Percentiles rank a stretch among this genome's conserved stretches.
phyloP scores from a whole-genome alignment of 2,888 invertebrate species.

The Hemistola chrysoprasaria region DNA sequence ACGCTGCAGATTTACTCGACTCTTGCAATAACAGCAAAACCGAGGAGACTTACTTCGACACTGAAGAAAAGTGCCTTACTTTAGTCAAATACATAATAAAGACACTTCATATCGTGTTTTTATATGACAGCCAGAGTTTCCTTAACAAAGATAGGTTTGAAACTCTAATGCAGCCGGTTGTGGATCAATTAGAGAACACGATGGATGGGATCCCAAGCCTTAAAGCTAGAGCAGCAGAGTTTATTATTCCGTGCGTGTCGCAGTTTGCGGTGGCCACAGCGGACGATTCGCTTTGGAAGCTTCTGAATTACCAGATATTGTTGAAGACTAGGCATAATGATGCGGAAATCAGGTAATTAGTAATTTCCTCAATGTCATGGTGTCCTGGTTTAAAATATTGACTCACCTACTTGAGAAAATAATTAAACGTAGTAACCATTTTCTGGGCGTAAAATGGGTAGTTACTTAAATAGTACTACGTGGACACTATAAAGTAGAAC shows the following conservation, averaged over 20 bases:
- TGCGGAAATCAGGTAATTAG: constrained; percentile 83
- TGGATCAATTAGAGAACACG: constrained; percentile 93
- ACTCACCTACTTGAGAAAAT: no score
- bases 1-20: constrained; percentile 88
- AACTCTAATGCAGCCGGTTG: constrained; percentile 91
- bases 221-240: constrained; percentile 79
- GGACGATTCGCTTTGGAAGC: constrained; percentile 94
- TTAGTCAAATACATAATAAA: constrained; percentile 87
- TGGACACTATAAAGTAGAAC: no score
- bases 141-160: constrained; percentile 93
- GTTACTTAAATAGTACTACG: no score
- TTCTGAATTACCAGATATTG: constrained; percentile 93
- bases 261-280: constrained; percentile 91
- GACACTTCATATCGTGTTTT: constrained; percentile 89
- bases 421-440: no score
- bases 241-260: constrained; percentile 90
- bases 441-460: no score
- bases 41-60: constrained; percentile 74
- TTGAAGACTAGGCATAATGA: constrained; percentile 92
- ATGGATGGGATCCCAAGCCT: constrained; percentile 84
- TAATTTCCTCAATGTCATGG: constrained; percentile 1
- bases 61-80: constrained; percentile 80
- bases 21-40: constrained; percentile 85
- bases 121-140: constrained; percentile 92
- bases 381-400: no score